A percentile compares a stretch with the other conserved stretches of the same genome.
Conservation (phyloP, 2,113 vertebrate species). For the Gulo gulo region DNA sequence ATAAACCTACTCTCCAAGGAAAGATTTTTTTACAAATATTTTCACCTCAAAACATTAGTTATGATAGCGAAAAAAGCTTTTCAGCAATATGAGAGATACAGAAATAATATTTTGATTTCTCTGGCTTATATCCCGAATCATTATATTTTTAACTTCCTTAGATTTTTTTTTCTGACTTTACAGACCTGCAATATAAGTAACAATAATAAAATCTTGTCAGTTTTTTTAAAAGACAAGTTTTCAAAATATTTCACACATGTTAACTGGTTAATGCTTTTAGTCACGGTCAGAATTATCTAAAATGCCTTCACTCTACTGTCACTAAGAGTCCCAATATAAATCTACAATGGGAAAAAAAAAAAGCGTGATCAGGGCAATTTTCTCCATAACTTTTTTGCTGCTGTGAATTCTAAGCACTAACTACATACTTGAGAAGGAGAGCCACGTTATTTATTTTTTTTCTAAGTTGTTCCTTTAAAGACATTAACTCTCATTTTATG, state of each 20-base stretch:
- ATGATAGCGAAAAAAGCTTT: background rate
- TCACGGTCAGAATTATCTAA: background rate
- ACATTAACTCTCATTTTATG: background rate
- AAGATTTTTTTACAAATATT: background rate
- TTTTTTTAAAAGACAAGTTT: background rate
- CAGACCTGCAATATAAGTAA: background rate
- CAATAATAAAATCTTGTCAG: background rate
- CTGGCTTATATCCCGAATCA: background rate
- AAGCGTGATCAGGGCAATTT: background rate
- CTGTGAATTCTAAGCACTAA: constrained; percentile 2
- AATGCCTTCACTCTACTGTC: background rate
- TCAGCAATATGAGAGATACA: background rate
- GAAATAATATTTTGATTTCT: constrained; percentile 27
- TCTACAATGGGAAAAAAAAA: background rate
- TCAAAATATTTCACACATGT: background rate
- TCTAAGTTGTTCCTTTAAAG: background rate
- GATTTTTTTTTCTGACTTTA: background rate
- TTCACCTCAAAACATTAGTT: background rate
- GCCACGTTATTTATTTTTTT: background rate
- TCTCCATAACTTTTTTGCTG: background rate
- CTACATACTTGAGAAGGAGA: constrained; percentile 4
- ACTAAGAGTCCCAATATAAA: background rate
- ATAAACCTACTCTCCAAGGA: background rate
- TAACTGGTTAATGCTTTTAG: background rate
- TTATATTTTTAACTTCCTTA: background rate